A percentile compares a stretch with the other conserved stretches of the same genome.
phyloP scores from a whole-genome alignment of 2,797 vertebrate species.

The Crenichthys baileyi region DNA sequence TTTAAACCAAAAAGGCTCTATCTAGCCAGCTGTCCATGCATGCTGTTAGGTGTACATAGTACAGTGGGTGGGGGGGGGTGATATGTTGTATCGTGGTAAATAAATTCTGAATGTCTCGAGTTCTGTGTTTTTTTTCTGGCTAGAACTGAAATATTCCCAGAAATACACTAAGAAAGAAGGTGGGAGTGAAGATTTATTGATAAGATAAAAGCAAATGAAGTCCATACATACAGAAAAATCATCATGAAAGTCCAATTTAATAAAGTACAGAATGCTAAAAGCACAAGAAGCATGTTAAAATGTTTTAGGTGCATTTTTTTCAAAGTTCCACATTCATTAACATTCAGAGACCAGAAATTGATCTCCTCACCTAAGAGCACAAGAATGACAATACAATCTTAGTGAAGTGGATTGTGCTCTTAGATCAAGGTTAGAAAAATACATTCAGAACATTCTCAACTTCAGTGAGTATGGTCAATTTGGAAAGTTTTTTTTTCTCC shows the following conservation, averaged over 20 bases:
- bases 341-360: conserved; percentile 70
- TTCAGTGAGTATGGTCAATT: conserved; percentile 31
- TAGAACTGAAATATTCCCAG: not conserved
- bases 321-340: conserved; percentile 77
- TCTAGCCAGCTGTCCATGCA: conserved; percentile 50
- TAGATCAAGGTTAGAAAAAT: conserved; percentile 66
- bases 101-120: conserved; percentile 36
- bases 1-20: conserved; percentile 59
- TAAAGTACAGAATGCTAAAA: conserved; percentile 77
- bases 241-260: conserved; percentile 55
- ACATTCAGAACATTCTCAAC: conserved; percentile 72
- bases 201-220: conserved; percentile 71
- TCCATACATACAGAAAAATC: conserved; percentile 74
- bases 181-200: conserved; percentile 76
- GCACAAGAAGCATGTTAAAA: conserved; percentile 75
- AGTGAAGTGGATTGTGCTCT: conserved; percentile 70
- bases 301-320: conserved; percentile 73
- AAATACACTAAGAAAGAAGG: conserved; percentile 31
- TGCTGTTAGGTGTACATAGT: conserved; percentile 31
- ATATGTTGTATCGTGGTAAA: conserved; percentile 46
- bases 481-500: conserved; percentile 38
- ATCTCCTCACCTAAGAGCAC: conserved; percentile 70
- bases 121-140: conserved; percentile 18
- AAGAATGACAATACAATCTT: conserved; percentile 69
- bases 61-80: conserved; percentile 9